phyloP scores from a whole-genome alignment of 1,140 invertebrate genomes.

The Drosophila arawakana region DNA sequence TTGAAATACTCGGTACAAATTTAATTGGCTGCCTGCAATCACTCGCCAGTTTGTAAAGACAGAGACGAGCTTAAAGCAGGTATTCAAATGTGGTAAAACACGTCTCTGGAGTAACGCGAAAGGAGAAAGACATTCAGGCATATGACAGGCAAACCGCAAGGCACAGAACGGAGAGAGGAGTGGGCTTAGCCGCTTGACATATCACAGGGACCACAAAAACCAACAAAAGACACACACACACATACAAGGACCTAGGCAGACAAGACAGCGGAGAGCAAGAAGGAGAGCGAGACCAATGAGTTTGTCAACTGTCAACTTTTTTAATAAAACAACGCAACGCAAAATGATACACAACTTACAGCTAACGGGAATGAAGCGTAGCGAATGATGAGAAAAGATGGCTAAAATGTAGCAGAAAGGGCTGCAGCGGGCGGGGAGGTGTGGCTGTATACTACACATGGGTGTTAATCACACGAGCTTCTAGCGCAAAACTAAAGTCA shows the following conservation, averaged over 20 bases:
- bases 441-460: neutral
- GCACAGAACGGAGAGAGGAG: conserved; percentile 13
- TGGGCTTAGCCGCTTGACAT: conserved; percentile 69
- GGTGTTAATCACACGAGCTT: conserved; percentile 21
- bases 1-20: neutral
- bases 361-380: neutral
- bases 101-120: neutral
- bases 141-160: conserved; percentile 44
- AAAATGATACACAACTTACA: conserved; percentile 67
- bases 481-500: conserved; percentile 15
- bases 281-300: conserved; percentile 51
- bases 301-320: conserved; percentile 81
- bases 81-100: conserved; percentile 12
- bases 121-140: neutral
- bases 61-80: neutral
- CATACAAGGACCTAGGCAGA: conserved; percentile 13
- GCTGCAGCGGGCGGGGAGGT: neutral
- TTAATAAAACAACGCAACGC: conserved; percentile 76
- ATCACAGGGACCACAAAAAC: conserved; percentile 76
- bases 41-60: neutral
- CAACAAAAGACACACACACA: conserved; percentile 64
- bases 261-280: conserved; percentile 7
- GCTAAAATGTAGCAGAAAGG: neutral
- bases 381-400: neutral
- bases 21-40: neutral